Evolutionary conservation across 2,888 invertebrate species (phyloP).

Genomic region (Patella caerulea): DNA sequence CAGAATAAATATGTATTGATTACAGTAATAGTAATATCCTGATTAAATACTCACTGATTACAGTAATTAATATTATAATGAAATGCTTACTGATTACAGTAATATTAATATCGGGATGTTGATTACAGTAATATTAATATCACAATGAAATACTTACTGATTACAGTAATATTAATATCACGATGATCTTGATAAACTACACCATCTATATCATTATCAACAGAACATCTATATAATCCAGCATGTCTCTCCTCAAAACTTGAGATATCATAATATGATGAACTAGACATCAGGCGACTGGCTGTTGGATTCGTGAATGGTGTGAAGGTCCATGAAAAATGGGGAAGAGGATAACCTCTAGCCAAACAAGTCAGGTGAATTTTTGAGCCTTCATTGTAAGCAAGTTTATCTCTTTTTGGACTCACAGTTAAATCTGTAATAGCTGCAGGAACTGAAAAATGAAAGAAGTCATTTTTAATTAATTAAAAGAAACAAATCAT

Average conservation of each 20-base stretch:
- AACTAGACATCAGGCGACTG: constrained; percentile 24
- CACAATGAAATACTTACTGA: constrained; percentile 33
- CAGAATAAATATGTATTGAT: too few species aligned
- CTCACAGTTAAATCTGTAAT: constrained; percentile 37
- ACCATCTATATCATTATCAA: constrained; percentile 40
- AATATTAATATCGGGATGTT: too few species aligned
- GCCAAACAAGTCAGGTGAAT: constrained; percentile 47
- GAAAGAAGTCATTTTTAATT: neutral
- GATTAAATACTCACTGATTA: too few species aligned
- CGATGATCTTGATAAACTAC: constrained; percentile 31
- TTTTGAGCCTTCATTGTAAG: constrained; percentile 37
- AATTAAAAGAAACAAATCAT: too few species aligned
- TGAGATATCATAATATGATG: constrained; percentile 24
- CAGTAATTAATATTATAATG: too few species aligned
- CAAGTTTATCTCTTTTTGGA: constrained; percentile 30
- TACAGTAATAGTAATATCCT: too few species aligned
- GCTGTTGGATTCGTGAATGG: constrained; percentile 31
- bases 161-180: constrained; percentile 35
- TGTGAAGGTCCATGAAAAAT: constrained; percentile 43
- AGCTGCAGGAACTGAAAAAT: constrained; percentile 40
- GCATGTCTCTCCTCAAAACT: constrained; percentile 29
- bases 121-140: neutral
- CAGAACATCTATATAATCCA: constrained; percentile 48
- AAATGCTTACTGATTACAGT: too few species aligned
- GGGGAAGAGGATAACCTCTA: constrained; percentile 46